A percentile compares a stretch with the other conserved stretches of the same genome.
Evolutionary conservation across 2,797 vertebrate species (phyloP).

Genomic region (Alosa sapidissima): DNA sequence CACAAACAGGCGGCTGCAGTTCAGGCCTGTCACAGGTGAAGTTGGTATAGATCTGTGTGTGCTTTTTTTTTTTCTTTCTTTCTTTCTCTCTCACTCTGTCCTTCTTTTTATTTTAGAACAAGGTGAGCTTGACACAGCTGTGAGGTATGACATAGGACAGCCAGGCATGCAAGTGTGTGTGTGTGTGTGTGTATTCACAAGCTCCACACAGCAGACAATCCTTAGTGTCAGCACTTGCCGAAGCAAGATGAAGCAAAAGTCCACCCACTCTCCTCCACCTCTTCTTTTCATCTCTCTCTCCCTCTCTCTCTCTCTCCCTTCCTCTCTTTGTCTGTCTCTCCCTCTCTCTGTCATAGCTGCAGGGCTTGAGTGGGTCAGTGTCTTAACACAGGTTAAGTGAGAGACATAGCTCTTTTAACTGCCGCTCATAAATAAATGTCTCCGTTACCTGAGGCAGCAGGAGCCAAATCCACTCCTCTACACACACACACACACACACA

Average conservation of each 20-base stretch:
- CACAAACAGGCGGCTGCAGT: slow-evolving; percentile 28
- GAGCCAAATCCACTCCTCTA: not conserved
- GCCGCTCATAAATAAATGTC: slow-evolving; percentile 1
- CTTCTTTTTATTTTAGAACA: slow-evolving; percentile 42
- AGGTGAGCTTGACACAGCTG: slow-evolving; percentile 46
- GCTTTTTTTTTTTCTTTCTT: not conserved
- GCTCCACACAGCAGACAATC: slow-evolving; percentile 20
- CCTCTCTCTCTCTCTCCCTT: slow-evolving; percentile 6
- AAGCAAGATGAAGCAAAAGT: slow-evolving; percentile 15
- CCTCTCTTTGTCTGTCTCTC: slow-evolving; percentile 18
- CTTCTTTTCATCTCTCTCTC: slow-evolving; percentile 24
- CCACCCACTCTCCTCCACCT: not conserved
- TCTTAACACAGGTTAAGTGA: slow-evolving; percentile 17
- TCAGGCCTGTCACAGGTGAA: slow-evolving; percentile 27
- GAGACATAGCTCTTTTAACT: slow-evolving; percentile 27
- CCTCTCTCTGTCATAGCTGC: slow-evolving; percentile 12
- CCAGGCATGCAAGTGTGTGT: slow-evolving; percentile 25
- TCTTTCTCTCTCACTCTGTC: not conserved
- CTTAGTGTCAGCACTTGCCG: slow-evolving; percentile 19
- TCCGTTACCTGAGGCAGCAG: not conserved
- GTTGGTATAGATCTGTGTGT: not conserved
- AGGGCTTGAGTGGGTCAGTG: not conserved
- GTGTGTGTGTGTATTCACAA: slow-evolving; percentile 26
- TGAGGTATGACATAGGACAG: slow-evolving; percentile 48
- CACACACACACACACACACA: slow-evolving; percentile 3